Evolutionary conservation across 2,888 invertebrate genomes (phyloP), one percentile per base, ranked within the genome.

Genomic region (Argynnis bischoffii): DNA sequence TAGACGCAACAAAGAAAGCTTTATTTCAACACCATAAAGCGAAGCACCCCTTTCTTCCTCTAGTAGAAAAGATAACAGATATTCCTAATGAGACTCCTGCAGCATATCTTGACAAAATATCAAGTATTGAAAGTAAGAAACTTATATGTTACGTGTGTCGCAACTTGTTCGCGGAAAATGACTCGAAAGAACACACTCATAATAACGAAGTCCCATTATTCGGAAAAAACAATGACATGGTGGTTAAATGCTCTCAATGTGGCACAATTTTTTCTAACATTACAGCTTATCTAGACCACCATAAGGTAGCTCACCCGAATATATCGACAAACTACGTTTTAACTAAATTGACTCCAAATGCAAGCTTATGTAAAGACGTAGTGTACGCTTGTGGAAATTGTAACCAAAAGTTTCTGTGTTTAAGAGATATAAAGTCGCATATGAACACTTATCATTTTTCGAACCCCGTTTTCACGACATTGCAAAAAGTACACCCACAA

Each of bases 171-270:
- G 55, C 72, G 1, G 78, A 79, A 2, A 47, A 63, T 0, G 82
- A 84, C 0, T 48, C 74, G 0, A 67, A 60, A 0, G 60, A 59
- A 0, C 93, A 92, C 70, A 47, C 70, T 0, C 89, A 89, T 72
- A 80, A 79, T 0, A 75, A 77, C 6, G 41, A 48, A 0, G 81
- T 78, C 6, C 74, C 81, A 0, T 81, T 82, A 1, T 85, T 88
- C 4, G 85, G 80, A 0, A 83, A 79, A 46, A 80, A 83, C 50
- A 93, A 89, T 0, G 79, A 82, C 0, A 75, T 90, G 0, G 89
- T 93, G 0, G 83, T 88, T 13, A 91, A 90, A 67, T 94, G 94
- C 70, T 82, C 85, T 15, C 77, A 82, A 11, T 94, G 94, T 69
- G 72, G 80, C 11, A 69, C 69, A 0, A 79, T 93, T 0, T 80